Base-by-base conservation (phyloP, 64 coral and sea anemone genomes). In the Cladopsammia gracilis region DNA sequence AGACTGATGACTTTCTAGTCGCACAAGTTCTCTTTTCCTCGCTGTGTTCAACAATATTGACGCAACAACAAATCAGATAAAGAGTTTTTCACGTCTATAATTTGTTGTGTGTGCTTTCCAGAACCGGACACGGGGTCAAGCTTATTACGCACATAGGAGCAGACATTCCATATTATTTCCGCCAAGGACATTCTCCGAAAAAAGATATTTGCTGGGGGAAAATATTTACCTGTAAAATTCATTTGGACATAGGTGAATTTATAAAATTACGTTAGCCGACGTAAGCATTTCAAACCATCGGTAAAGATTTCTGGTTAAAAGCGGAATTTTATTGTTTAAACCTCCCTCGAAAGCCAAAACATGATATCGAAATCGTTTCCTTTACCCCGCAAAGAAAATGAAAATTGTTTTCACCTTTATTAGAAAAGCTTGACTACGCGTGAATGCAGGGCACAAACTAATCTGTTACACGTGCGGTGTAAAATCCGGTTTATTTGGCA, bases 161-260 rank as follows among this genome's bases (percentile, higher is more conserved):
- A 75, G 44, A 75, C 72, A 75, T 75, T 75, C 72, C 72, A 49
- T 48, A 49, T 11, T 11, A 50, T 75, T 75, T 75, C 45, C 72
- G 45, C 45, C 48, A 4, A 50, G 18, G 19, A 75, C 44, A 56
- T 56, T 75, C 70, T 25, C 25, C 11, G 34, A 73, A 46, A 73
- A 47, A 73, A 43, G 4, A 13, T 15, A 44, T 73, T 46, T 73
- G 13, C 34, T 11, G 6, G 72, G 48, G 48, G 48, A 48, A 49
- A 50, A 19, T 12, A 48, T 49, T 4, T 12, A 62, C 18, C 60
- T 14, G 18, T 18, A 20, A 62, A 14, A 4, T 57, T 7, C 7
- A 57, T 57, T 57, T 57, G 13, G 15, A 44, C 70, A 72, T 72
- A 10, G 0, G 10, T 16, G 15, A 13, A 64, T 13, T 58, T 25